A percentile compares a stretch with the other conserved stretches of the same genome.
phyloP scores from a whole-genome alignment of 2,797 vertebrate genomes.

The Podargus strigoides region DNA sequence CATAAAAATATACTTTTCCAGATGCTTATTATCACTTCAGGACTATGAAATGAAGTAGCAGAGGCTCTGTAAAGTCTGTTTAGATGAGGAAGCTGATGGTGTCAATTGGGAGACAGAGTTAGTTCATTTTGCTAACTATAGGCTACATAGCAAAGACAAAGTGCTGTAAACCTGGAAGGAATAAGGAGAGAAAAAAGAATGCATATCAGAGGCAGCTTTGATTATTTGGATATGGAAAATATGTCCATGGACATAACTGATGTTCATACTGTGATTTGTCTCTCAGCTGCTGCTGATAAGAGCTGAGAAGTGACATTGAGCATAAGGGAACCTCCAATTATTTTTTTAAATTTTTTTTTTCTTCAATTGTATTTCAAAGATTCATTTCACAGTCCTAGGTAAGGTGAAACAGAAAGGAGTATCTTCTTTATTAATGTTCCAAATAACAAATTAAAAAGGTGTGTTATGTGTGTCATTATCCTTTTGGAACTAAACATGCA shows the following conservation, averaged over 20 bases:
- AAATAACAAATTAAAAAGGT: neutral
- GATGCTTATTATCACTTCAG: neutral
- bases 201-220: neutral
- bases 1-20: neutral
- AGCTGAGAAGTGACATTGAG: neutral
- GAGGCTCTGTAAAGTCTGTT: neutral
- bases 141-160: neutral
- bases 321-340: neutral
- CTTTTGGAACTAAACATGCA: neutral
- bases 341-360: neutral
- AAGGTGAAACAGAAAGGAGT: neutral
- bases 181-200: neutral
- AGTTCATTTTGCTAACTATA: neutral
- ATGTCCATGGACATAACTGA: neutral
- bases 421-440: neutral
- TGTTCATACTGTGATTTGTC: neutral
- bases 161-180: neutral
- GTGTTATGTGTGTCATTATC: neutral
- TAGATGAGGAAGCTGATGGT: neutral
- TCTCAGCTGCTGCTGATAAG: neutral
- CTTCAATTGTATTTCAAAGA: neutral
- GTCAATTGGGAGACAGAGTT: neutral
- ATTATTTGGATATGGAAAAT: neutral
- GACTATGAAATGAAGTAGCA: neutral
- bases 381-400: neutral